Base-by-base conservation (phyloP, 2,888 invertebrate genomes). In the Metopia argyrocephala region DNA sequence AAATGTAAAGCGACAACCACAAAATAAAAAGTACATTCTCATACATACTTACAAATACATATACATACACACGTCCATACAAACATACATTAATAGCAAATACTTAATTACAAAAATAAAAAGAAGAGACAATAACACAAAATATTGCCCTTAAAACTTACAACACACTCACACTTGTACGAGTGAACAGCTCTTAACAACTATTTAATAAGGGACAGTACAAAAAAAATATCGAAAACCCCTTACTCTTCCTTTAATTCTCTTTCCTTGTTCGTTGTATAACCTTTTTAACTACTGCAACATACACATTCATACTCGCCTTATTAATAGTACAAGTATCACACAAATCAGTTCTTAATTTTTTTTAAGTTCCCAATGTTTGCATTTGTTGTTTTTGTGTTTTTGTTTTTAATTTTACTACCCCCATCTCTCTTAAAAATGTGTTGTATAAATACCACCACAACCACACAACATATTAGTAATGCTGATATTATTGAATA, bases 111-210 rank as follows among this genome's bases (percentile, higher is more conserved):
- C 75, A 64, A 78, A 52, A 70, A 64, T n/a, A 69, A 73, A 18
- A 78, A 76, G 56, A 61, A 54, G 25, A 54, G 62, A 82, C 74
- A 86, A 85, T 83, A 83, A 83, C 79, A 75, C 28, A 76, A 61
- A 85, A 85, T 85, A 85, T 84, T 84, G 86, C 85, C 87, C 86
- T 86, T 87, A 87, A 87, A 86, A 86, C 85, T 85, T 87, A 86
- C 86, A 84, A 86, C 85, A 84, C n/a, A 18, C 50, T 59, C 52
- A 23, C 15, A 56, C 46, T 56, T 9, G 12, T 18, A 27, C 83
- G 15, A 57, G 78, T 68, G 31, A n/a, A 71, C 9, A 73, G 45
- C 45, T 25, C 18, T 48, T 48, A 48, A 38, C 12, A 38, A 38
- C n/a, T 20, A 48, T n/a, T 18, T 18, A 48, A n/a, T 20, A 48